Base-by-base conservation (phyloP, 2,113 vertebrate genomes). In the Rhea pennata region DNA sequence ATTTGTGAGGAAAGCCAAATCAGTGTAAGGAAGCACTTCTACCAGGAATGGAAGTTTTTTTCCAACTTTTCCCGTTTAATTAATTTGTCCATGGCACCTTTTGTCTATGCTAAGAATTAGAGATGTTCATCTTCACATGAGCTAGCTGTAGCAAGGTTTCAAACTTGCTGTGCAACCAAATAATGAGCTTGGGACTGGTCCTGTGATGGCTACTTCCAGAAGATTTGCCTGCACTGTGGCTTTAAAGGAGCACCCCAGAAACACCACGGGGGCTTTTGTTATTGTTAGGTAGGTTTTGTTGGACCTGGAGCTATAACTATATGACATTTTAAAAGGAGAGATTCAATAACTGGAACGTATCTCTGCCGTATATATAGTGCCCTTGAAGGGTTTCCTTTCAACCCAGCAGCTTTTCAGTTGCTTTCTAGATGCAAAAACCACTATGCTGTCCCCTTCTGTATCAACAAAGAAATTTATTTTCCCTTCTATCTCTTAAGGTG, bases 121-220 rank as follows among this genome's bases (percentile, higher is more conserved):
- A 36, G 26, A 36, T 76, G 22, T 27, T 80, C 5, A n/a, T 56
- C 2, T 7, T 61, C 58, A 26, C 8, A 11, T 42, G 27, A 33
- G 4, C 4, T 6, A 31, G 10, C 19, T 56, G 8, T n/a, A 65
- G 24, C 11, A 50, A 81, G 53, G 4, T 80, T 92, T 79, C 31
- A 13, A n/a, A 29, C 5, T 39, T 90, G 24, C 6, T 3, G 13
- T 4, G 2, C 1, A 3, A 58, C 29, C 4, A 1, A 44, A 46
- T n/a, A 6, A 20, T 0, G 2, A 42, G 15, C 17, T 12, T 56
- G 20, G 62, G 29, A 12, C 42, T 1, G 3, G 40, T 65, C 33
- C n/a, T 27, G 20, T 3, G 4, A 5, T 3, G 17, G 27, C 48
- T 6, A 72, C 13, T 19, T 46, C 27, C 48, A 53, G 48, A 48